These are phyloP conservation scores for Aethes cnicana DNA, from an alignment of 2,888 invertebrate species.

Conservation along the genomic window DNA sequence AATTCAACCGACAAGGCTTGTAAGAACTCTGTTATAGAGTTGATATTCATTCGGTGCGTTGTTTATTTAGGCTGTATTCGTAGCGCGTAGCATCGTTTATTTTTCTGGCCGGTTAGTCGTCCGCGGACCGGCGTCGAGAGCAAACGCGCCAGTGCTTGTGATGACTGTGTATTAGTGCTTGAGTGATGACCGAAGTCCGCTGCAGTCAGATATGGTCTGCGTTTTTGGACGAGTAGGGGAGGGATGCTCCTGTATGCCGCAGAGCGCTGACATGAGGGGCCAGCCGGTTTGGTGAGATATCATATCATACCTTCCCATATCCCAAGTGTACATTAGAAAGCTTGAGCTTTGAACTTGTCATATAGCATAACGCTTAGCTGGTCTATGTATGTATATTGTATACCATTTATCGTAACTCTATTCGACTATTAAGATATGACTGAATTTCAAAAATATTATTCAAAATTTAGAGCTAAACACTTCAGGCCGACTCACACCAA, in stretches of 20 bases:
- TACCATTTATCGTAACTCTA: too few species aligned
- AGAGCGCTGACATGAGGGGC: slow-evolving; percentile 73
- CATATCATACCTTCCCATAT: slow-evolving; percentile 54
- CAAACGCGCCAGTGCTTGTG: slow-evolving; percentile 49
- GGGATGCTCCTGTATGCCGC: slow-evolving; percentile 68
- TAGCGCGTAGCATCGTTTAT: slow-evolving; percentile 61
- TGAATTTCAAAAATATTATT: too few species aligned
- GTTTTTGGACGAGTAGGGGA: slow-evolving; percentile 62
- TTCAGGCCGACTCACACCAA: too few species aligned
- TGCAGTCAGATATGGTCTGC: slow-evolving; percentile 67
- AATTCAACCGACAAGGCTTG: slow-evolving; percentile 37
- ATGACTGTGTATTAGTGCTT: slow-evolving; percentile 65
- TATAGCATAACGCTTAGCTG: too few species aligned
- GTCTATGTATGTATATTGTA: too few species aligned
- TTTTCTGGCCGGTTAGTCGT: slow-evolving; percentile 60
- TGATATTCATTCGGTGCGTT: slow-evolving; percentile 38
- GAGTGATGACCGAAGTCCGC: slow-evolving; percentile 69
- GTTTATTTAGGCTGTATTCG: slow-evolving; percentile 52
- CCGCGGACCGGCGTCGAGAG: slow-evolving; percentile 48
- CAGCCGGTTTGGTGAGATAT: slow-evolving; percentile 80
- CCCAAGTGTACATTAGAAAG: slow-evolving; percentile 53
- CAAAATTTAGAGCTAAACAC: too few species aligned
- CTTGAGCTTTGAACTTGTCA: slow-evolving; percentile 32
- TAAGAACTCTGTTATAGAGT: slow-evolving; percentile 40
- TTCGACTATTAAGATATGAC: too few species aligned